These are phyloP conservation scores for Apamea epomidion DNA, from an alignment of 2,888 invertebrate species.

Conservation along the genomic window DNA sequence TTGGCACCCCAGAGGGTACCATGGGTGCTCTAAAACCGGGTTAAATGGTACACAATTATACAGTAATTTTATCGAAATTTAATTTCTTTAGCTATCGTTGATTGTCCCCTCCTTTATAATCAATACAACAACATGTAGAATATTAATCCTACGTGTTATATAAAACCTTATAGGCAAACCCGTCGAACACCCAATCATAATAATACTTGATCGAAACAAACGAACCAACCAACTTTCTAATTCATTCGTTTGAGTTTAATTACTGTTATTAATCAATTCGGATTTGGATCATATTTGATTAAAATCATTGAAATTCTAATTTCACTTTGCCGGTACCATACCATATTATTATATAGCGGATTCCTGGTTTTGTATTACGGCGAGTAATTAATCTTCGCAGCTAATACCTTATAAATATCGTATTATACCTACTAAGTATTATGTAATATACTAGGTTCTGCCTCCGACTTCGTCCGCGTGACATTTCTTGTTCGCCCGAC, in stretches of 20 bases:
- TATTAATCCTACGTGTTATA: background rate
- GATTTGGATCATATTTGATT: constrained; percentile 53
- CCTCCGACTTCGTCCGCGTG: too few species aligned
- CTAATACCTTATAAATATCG: constrained; percentile 57
- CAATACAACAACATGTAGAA: background rate
- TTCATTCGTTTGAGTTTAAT: constrained; percentile 55
- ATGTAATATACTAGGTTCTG: too few species aligned
- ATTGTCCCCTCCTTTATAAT: background rate
- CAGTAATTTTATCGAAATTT: background rate
- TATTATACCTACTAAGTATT: constrained; percentile 18
- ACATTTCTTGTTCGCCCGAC: too few species aligned
- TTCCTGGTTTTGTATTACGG: constrained; percentile 21
- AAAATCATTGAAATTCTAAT: constrained; percentile 40
- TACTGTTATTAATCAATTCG: constrained; percentile 57
- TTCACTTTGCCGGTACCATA: constrained; percentile 19
- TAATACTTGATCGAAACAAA: constrained; percentile 36
- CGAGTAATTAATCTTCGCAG: constrained; percentile 47
- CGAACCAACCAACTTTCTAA: constrained; percentile 45
- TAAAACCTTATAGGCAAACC: constrained; percentile 2
- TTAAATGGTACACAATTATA: background rate
- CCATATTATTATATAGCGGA: constrained; percentile 14
- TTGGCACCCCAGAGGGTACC: background rate
- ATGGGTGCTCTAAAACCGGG: background rate
- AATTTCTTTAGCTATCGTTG: background rate
- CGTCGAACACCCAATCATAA: constrained; percentile 31